Evolutionary conservation across 2,888 invertebrate species (phyloP).

Genomic region (Cacoxenus indagator): DNA sequence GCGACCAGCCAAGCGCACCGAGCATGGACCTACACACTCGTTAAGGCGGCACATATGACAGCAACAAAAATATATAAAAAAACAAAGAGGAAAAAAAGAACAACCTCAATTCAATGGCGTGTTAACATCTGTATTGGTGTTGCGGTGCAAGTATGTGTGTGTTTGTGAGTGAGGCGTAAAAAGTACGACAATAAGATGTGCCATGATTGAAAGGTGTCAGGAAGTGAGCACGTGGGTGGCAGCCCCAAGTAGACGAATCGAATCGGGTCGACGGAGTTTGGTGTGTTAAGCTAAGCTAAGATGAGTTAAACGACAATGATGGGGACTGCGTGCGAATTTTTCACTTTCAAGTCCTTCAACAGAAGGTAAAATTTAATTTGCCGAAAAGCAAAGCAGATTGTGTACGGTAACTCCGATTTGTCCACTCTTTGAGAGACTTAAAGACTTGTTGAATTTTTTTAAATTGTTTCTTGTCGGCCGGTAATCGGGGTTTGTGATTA

Average conservation of each 20-base stretch:
- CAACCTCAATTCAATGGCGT: constrained; percentile 52
- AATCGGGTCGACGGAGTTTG: neutral
- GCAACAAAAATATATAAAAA: too few relatives aligned
- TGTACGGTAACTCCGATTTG: too few relatives aligned
- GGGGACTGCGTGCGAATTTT: neutral
- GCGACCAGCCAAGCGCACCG: neutral
- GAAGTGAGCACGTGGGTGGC: constrained; percentile 1
- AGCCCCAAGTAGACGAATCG: too few relatives aligned
- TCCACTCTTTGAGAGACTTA: too few relatives aligned
- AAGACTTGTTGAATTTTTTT: too few relatives aligned
- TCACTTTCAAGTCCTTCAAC: constrained; percentile 8
- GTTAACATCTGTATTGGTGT: constrained; percentile 41
- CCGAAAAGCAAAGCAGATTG: neutral
- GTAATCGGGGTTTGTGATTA: too few relatives aligned
- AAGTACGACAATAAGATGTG: constrained; percentile 8
- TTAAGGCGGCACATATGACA: neutral
- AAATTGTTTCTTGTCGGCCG: too few relatives aligned
- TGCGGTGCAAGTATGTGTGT: neutral
- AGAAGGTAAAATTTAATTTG: constrained; percentile 12
- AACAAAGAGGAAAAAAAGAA: too few relatives aligned
- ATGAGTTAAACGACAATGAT: neutral
- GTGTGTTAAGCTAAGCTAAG: neutral
- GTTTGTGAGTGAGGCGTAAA: neutral
- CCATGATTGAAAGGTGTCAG: constrained; percentile 16
- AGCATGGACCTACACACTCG: neutral